phyloP scores from a whole-genome alignment of 2,797 vertebrate genomes.

The Chrosomus eos region DNA sequence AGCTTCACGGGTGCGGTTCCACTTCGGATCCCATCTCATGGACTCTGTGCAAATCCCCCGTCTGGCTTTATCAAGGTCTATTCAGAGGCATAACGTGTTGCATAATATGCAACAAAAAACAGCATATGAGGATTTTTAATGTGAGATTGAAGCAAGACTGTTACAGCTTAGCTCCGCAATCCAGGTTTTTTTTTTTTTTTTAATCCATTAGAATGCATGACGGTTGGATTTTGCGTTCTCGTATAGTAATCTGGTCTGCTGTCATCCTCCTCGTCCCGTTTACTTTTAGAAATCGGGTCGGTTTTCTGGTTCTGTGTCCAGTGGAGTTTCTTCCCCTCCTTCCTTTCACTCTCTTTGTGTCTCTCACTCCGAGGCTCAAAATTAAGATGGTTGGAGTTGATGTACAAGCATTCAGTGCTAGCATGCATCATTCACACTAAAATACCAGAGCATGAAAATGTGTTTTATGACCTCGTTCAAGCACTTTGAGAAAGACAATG shows the following conservation, averaged over 20 bases:
- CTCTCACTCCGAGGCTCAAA: constrained; percentile 15
- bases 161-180: constrained; percentile 25
- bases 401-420: neutral
- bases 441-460: constrained; percentile 4
- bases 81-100: constrained; percentile 35
- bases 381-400: neutral
- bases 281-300: neutral
- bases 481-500: constrained; percentile 26
- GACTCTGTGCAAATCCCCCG: neutral
- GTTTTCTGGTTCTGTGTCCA: neutral
- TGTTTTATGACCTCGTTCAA: constrained; percentile 14
- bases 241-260: constrained; percentile 38
- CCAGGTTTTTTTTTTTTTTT: constrained; percentile 40
- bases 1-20: neutral
- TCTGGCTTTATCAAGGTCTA: constrained; percentile 7
- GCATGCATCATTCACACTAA: constrained; percentile 1
- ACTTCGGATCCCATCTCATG: neutral
- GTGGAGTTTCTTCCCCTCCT: neutral
- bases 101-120: neutral
- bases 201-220: constrained; percentile 43
- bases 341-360: neutral
- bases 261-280: neutral
- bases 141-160: constrained; percentile 40
- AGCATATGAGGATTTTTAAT: constrained; percentile 24
- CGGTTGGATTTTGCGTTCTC: constrained; percentile 32